Evolutionary conservation across 1,140 invertebrate genomes (phyloP).

Genomic region (Portunus trituberculatus): DNA sequence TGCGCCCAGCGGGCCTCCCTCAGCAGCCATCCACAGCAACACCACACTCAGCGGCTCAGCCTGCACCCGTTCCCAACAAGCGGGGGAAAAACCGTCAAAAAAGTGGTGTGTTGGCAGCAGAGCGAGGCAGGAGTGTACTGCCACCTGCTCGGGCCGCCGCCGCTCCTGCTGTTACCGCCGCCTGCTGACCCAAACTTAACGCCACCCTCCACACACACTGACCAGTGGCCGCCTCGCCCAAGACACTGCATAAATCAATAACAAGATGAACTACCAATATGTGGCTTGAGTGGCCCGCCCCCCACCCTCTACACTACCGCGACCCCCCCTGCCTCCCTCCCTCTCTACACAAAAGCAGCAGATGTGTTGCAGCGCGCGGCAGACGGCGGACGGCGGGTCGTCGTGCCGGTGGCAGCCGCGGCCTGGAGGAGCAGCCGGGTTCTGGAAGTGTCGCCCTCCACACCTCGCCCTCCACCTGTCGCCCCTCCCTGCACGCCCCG

Average conservation of each 20-base stretch:
- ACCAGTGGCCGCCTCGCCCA: conserved; percentile 6
- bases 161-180: conserved; percentile 43
- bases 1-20: conserved; percentile 36
- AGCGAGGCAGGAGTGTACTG: neutral
- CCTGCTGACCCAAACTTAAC: conserved; percentile 38
- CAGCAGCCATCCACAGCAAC: neutral
- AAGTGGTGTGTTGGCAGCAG: conserved; percentile 33
- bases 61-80: neutral
- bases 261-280: conserved; percentile 23
- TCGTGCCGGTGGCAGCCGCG: conserved; percentile 65
- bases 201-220: conserved; percentile 26
- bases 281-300: neutral
- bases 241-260: conserved; percentile 23
- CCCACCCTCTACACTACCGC: neutral
- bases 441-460: conserved; percentile 53
- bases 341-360: neutral
- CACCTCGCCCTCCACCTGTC: conserved; percentile 35
- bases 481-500: conserved; percentile 21
- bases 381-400: conserved; percentile 34
- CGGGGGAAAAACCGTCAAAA: neutral
- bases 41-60: neutral
- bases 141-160: conserved; percentile 57
- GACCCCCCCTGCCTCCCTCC: neutral
- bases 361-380: neutral
- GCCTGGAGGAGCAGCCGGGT: conserved; percentile 2